These are phyloP conservation scores for Melangyna quadrimaculata DNA, from an alignment of 2,888 invertebrate genomes.

Conservation along the genomic window DNA sequence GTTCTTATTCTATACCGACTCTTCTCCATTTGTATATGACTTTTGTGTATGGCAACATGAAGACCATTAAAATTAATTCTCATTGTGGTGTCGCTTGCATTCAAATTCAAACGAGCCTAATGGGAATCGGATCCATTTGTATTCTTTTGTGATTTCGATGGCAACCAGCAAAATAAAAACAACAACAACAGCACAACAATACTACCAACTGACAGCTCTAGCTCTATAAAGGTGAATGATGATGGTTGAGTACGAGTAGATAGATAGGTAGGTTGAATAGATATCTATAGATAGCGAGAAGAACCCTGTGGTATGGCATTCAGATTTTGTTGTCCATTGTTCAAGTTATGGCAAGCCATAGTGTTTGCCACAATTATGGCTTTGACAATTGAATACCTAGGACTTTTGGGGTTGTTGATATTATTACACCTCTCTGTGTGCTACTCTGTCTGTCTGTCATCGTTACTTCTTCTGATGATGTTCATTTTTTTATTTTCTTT, in stretches of 20 bases:
- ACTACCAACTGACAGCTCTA: constrained; percentile 12
- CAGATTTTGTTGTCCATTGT: constrained; percentile 42
- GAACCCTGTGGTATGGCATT: constrained; percentile 34
- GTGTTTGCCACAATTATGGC: constrained; percentile 51
- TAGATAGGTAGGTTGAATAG: not conserved
- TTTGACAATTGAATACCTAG: constrained; percentile 49
- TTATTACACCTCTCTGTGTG: constrained; percentile 8
- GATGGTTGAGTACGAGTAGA: not conserved
- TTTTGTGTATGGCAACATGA: constrained; percentile 41
- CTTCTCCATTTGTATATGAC: constrained; percentile 4
- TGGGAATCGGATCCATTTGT: constrained; percentile 47
- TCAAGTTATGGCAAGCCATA: constrained; percentile 36
- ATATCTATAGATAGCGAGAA: not conserved
- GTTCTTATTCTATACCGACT: not conserved
- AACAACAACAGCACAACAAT: not conserved
- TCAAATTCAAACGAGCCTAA: constrained; percentile 46
- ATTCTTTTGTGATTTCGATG: constrained; percentile 37
- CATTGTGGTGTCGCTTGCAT: constrained; percentile 48
- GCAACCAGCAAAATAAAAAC: constrained; percentile 1
- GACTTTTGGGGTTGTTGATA: constrained; percentile 29
- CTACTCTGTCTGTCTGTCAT: constrained; percentile 4
- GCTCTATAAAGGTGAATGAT: not conserved
- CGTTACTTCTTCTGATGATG: constrained; percentile 14
- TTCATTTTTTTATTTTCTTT: not conserved
- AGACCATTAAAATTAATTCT: constrained; percentile 57